These are phyloP conservation scores for Apostichopus leukothele DNA, from an alignment of 53 echinoderm and acorn worm species.

Conservation along the genomic window DNA sequence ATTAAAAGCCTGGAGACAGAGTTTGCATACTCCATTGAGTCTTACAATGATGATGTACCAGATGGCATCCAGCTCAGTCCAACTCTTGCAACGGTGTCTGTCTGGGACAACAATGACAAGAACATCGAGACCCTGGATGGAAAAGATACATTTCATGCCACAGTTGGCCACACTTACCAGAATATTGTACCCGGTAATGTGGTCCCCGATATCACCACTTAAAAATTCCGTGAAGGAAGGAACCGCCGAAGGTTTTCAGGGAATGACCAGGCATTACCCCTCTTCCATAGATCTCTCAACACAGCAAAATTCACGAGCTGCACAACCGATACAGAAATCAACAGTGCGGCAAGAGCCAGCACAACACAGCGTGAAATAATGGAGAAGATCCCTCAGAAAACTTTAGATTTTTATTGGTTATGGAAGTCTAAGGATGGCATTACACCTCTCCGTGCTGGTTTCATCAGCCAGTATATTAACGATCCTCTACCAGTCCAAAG, in stretches of 20 bases:
- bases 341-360: background rate
- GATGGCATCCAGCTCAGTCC: constrained; percentile 55
- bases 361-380: background rate
- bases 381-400: background rate
- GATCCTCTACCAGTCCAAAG: constrained; percentile 61
- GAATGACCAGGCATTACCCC: constrained; percentile 51
- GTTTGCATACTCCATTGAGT: constrained; percentile 60
- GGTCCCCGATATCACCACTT: background rate
- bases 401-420: constrained; percentile 66
- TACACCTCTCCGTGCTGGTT: constrained; percentile 61
- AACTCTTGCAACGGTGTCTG: constrained; percentile 49
- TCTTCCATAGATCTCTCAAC: constrained; percentile 55
- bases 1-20: constrained; percentile 63
- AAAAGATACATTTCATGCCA: constrained; percentile 57
- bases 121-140: constrained; percentile 71
- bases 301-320: constrained; percentile 48
- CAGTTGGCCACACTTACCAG: constrained; percentile 69
- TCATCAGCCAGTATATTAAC: constrained; percentile 55
- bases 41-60: constrained; percentile 41
- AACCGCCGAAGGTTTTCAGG: constrained; percentile 65
- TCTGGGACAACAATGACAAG: constrained; percentile 64
- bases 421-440: constrained; percentile 51
- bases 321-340: constrained; percentile 15
- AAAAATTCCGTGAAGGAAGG: constrained; percentile 46
- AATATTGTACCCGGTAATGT: constrained; percentile 51